Evolutionary conservation across 2,888 invertebrate genomes (phyloP).

Genomic region (Orthonychiurus folsomi): DNA sequence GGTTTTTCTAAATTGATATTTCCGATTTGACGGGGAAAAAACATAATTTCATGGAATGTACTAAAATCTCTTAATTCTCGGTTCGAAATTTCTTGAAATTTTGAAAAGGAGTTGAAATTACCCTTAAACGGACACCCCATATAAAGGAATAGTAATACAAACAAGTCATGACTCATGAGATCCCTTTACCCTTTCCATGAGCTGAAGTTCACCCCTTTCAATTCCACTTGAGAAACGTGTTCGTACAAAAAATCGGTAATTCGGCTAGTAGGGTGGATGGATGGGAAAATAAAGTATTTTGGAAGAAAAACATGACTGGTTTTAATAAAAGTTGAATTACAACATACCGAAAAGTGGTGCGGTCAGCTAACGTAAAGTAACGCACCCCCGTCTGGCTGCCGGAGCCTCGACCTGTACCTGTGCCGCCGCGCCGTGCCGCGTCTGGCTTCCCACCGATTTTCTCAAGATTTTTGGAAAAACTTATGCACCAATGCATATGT

Average conservation of each 20-base stretch:
- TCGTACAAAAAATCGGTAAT: not conserved
- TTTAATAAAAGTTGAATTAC: not conserved
- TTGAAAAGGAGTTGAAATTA: too few relatives aligned
- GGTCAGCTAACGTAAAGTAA: not conserved
- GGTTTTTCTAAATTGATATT: too few relatives aligned
- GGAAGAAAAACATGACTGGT: not conserved
- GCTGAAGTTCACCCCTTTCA: not conserved
- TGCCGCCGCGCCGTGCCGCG: too few relatives aligned
- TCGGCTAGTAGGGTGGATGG: not conserved
- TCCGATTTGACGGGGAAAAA: too few relatives aligned
- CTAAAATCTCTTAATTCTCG: too few relatives aligned
- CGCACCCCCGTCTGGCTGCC: not conserved
- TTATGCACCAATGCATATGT: too few relatives aligned
- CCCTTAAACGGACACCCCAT: too few relatives aligned
- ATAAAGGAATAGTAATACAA: not conserved
- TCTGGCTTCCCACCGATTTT: conserved; percentile 1
- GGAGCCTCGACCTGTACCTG: too few relatives aligned
- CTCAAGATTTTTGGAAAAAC: not conserved
- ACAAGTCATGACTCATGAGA: not conserved
- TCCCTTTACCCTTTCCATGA: not conserved
- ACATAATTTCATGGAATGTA: too few relatives aligned
- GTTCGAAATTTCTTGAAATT: too few relatives aligned
- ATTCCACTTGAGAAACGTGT: not conserved
- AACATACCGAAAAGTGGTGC: too few relatives aligned
- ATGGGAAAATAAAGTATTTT: too few relatives aligned